Conservation (phyloP, 2,113 vertebrate genomes). For the Jacana jacana region DNA sequence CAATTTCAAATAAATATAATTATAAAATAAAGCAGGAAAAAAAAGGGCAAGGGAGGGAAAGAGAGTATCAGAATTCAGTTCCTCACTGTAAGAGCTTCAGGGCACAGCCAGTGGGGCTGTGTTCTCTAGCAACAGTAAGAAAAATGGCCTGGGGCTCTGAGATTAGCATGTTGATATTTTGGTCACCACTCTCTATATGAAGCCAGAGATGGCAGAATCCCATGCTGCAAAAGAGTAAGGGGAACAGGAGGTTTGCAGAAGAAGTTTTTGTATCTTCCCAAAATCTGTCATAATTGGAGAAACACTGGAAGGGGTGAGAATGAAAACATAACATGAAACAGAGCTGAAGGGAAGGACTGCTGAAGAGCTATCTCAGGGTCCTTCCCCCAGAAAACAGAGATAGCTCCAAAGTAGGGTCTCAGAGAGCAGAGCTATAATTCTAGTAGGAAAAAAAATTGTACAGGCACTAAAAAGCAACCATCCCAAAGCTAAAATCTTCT, state of each 20-base stretch:
- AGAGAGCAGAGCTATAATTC: background rate
- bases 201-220: background rate
- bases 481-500: background rate
- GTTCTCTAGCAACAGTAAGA: background rate
- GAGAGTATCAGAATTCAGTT: slow-evolving; percentile 39
- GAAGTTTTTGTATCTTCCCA: background rate
- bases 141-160: slow-evolving; percentile 12
- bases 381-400: background rate
- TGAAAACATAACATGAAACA: background rate
- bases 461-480: background rate
- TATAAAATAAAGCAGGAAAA: slow-evolving; percentile 43
- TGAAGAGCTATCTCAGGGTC: background rate
- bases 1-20: slow-evolving; percentile 76
- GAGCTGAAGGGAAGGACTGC: background rate
- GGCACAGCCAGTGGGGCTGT: slow-evolving; percentile 18
- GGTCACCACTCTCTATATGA: slow-evolving; percentile 9
- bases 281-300: background rate
- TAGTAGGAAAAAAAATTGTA: background rate
- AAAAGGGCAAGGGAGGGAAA: background rate
- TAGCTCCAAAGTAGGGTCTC: background rate
- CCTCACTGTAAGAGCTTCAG: slow-evolving; percentile 20
- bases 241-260: background rate
- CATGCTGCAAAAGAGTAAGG: background rate
- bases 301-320: background rate
- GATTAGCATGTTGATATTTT: slow-evolving; percentile 48